phyloP scores from a whole-genome alignment of 2,797 vertebrate species.

The Hydrolagus colliei region DNA sequence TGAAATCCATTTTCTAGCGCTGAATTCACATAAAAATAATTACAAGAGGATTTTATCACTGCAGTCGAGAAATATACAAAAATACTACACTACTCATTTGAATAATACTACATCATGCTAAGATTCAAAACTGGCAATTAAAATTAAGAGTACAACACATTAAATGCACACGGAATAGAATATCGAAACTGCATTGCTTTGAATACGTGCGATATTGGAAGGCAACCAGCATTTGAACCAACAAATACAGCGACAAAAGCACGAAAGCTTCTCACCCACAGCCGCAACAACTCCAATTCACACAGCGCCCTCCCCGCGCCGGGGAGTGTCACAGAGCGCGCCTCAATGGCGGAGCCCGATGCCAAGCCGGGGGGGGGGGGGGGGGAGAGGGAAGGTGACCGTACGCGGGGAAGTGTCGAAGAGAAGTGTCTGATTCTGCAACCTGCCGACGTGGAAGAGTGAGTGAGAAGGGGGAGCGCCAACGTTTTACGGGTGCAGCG shows the following conservation, averaged over 20 bases:
- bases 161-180: background rate
- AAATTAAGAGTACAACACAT: background rate
- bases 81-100: background rate
- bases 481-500: background rate
- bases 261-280: no score
- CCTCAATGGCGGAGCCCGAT: no score
- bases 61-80: background rate
- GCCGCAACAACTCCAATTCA: no score
- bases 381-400: background rate
- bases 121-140: background rate
- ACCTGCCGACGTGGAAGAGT: background rate
- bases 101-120: background rate
- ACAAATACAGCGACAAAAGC: no score
- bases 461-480: background rate
- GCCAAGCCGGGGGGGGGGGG: no score
- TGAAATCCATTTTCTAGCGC: slow-evolving; percentile 76
- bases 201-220: no score
- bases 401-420: background rate
- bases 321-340: no score
- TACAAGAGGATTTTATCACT: background rate
- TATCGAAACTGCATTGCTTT: background rate
- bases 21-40: background rate
- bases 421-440: background rate
- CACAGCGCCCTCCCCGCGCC: no score
- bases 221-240: no score